Conservation (phyloP, 2,888 invertebrate genomes). For the Ernsta delagoae region DNA sequence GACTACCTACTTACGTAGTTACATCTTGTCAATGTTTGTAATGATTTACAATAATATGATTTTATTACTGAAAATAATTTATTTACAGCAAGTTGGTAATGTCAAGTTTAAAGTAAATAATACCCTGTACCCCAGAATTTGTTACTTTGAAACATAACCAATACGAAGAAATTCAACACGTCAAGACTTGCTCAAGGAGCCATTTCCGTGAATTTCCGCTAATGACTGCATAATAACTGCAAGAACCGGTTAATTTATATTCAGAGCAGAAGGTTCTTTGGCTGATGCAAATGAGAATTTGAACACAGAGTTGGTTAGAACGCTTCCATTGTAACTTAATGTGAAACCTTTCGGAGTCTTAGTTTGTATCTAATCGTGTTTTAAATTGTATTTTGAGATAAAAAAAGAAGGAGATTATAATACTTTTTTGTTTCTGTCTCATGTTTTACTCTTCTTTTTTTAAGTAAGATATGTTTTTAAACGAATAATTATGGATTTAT, state of each 20-base stretch:
- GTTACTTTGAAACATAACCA: background rate
- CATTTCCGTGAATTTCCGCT: slow-evolving; percentile 22
- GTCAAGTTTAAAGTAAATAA: too few relatives aligned
- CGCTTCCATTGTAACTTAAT: slow-evolving; percentile 18
- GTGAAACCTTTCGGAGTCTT: slow-evolving; percentile 5
- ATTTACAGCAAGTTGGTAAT: too few relatives aligned
- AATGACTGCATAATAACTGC: slow-evolving; percentile 34
- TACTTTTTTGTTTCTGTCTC: too few relatives aligned
- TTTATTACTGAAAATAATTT: too few relatives aligned
- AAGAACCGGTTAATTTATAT: slow-evolving; percentile 33
- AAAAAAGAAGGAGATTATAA: too few relatives aligned
- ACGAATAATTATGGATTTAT: too few relatives aligned
- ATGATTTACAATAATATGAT: too few relatives aligned
- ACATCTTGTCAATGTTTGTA: too few relatives aligned
- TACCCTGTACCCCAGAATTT: background rate
- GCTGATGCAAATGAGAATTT: slow-evolving; percentile 32
- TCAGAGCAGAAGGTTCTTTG: slow-evolving; percentile 29
- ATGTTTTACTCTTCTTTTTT: background rate
- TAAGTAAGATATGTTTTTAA: background rate
- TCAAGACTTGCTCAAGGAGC: slow-evolving; percentile 8
- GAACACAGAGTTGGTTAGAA: slow-evolving; percentile 21
- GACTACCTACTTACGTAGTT: too few relatives aligned
- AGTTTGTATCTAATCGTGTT: background rate
- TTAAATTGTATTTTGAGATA: background rate
- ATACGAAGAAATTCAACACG: background rate